A percentile compares a stretch with the other conserved stretches of the same genome.
Conservation (phyloP, 2,113 vertebrate genomes). For the Sminthopsis crassicaudata region DNA sequence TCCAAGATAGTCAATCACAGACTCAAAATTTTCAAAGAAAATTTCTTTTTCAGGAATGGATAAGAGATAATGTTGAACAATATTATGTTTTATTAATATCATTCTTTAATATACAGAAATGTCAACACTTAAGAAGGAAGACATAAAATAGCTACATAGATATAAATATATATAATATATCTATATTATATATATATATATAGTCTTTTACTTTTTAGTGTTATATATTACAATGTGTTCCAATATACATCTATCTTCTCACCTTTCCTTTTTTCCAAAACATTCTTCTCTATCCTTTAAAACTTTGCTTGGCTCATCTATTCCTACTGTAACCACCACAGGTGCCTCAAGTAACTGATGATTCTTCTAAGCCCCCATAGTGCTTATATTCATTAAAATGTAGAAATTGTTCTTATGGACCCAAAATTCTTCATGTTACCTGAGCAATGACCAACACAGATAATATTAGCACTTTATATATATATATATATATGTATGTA, state of each 20-base stretch:
- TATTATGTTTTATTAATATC: neutral
- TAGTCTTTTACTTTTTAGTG: neutral
- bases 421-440: neutral
- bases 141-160: neutral
- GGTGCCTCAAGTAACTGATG: neutral
- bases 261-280: neutral
- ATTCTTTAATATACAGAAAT: neutral
- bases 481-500: too few relatives aligned
- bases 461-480: neutral
- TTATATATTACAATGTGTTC: neutral
- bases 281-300: neutral
- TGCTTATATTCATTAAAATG: neutral
- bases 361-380: neutral
- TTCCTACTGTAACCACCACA: neutral
- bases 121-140: neutral
- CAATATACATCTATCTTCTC: neutral
- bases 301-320: neutral
- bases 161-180: neutral
- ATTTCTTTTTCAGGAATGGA: neutral
- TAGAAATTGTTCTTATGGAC: neutral
- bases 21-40: neutral
- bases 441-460: neutral
- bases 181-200: neutral
- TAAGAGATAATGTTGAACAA: neutral
- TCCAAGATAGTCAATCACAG: neutral